Conservation (phyloP, 2,888 invertebrate species). For the Cerceris ruficornis region DNA sequence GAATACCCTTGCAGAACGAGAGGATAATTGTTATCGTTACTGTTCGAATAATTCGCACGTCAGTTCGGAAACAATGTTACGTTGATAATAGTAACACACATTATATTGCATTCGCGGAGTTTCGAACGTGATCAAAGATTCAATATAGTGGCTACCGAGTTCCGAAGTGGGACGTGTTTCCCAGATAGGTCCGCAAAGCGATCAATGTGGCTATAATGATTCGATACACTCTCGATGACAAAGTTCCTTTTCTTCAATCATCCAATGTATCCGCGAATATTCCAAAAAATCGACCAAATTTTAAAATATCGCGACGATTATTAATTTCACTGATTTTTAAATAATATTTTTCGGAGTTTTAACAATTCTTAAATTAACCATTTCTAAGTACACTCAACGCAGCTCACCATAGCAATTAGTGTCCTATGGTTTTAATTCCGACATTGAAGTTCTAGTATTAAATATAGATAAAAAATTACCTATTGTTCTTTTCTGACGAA, state of each 20-base stretch:
- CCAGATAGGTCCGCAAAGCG: conserved; percentile 21
- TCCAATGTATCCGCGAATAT: neutral
- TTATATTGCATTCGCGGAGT: conserved; percentile 46
- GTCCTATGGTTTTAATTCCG: no score
- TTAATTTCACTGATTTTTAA: no score
- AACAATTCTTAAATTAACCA: no score
- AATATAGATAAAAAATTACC: no score
- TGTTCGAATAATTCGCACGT: conserved; percentile 13
- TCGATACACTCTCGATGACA: neutral
- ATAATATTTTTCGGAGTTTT: no score
- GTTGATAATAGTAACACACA: conserved; percentile 7
- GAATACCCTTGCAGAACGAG: neutral
- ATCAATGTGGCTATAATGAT: conserved; percentile 31
- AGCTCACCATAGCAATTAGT: no score
- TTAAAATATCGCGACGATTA: no score
- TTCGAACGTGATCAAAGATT: conserved; percentile 56
- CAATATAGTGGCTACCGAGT: conserved; percentile 39
- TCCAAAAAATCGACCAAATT: neutral
- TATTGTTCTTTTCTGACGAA: no score
- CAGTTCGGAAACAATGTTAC: conserved; percentile 29
- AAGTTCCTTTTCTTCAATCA: conserved; percentile 14
- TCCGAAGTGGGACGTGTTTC: conserved; percentile 39
- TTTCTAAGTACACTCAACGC: no score
- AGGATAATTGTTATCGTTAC: neutral
- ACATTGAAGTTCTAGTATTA: no score